Conservation (phyloP, 92 coral and sea anemone genomes). For the Zoanthus solanderi region DNA sequence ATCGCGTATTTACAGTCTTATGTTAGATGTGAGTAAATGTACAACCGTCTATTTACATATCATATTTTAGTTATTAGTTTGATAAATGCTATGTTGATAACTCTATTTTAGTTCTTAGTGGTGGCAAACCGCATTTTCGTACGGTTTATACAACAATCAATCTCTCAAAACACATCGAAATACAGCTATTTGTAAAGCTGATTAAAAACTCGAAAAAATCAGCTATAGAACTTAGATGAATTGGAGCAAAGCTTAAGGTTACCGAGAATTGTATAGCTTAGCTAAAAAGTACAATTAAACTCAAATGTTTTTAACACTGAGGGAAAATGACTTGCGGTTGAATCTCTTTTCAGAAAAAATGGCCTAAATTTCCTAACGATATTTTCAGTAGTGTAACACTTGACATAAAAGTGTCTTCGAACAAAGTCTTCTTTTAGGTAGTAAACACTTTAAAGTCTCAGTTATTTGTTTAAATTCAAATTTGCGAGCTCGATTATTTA, state of each 20-base stretch:
- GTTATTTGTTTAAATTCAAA: not conserved
- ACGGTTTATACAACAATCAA: constrained; percentile 1
- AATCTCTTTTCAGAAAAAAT: not conserved
- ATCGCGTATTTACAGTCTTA: constrained; percentile 13
- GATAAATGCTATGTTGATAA: constrained; percentile 26
- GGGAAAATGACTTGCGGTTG: not conserved
- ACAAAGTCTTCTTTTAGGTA: not conserved
- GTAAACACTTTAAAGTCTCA: not conserved
- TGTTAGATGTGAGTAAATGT: constrained; percentile 30
- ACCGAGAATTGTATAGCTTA: not conserved
- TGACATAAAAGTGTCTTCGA: not conserved
- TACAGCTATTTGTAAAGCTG: not conserved
- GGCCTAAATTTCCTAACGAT: not conserved
- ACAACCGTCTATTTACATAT: constrained; percentile 45
- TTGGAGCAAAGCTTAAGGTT: not conserved
- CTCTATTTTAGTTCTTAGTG: constrained; percentile 15
- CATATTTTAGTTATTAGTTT: constrained; percentile 15
- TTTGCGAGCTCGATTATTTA: not conserved
- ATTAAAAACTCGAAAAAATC: not conserved
- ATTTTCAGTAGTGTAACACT: not conserved
- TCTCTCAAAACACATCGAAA: not conserved
- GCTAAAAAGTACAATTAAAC: not conserved
- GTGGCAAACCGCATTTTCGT: constrained; percentile 25
- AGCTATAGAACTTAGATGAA: not conserved
- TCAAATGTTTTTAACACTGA: not conserved